These are phyloP conservation scores for Agonopterix arenella DNA, from an alignment of 2,888 invertebrate genomes.

Conservation along the genomic window DNA sequence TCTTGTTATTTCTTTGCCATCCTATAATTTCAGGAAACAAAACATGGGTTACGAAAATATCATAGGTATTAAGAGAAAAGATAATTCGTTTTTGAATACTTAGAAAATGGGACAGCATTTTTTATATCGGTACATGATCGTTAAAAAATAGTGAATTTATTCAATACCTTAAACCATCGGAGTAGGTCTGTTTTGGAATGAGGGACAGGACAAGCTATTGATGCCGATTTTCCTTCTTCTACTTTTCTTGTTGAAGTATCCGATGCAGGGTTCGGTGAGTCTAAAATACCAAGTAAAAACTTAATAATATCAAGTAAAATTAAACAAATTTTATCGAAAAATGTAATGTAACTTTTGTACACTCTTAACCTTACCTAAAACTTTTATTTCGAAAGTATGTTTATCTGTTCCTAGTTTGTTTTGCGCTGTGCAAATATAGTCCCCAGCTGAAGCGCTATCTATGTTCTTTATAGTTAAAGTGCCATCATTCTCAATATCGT, in stretches of 20 bases:
- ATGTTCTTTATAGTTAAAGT: conserved; percentile 37
- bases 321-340: neutral
- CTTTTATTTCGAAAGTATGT: conserved; percentile 24
- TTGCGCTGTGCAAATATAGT: conserved; percentile 33
- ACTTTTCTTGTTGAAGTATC: conserved; percentile 14
- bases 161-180: conserved; percentile 44
- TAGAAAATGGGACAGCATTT: too few relatives aligned
- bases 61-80: too few relatives aligned
- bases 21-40: conserved; percentile 17
- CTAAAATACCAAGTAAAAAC: conserved; percentile 15
- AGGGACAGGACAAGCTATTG: conserved; percentile 29
- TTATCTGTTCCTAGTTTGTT: conserved; percentile 27
- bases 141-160: neutral
- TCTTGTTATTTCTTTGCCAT: conserved; percentile 14
- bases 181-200: conserved; percentile 24
- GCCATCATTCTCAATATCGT: conserved; percentile 32
- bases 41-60: neutral
- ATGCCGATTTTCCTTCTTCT: conserved; percentile 17
- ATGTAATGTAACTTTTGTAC: neutral
- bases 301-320: neutral
- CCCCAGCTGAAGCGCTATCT: conserved; percentile 20
- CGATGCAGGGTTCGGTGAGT: conserved; percentile 14
- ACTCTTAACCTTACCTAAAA: conserved; percentile 28
- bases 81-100: too few relatives aligned
- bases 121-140: too few relatives aligned